phyloP scores from a whole-genome alignment of 30 jellyfish, hydroid and myxozoan species.

The Sanderia malayensis region DNA sequence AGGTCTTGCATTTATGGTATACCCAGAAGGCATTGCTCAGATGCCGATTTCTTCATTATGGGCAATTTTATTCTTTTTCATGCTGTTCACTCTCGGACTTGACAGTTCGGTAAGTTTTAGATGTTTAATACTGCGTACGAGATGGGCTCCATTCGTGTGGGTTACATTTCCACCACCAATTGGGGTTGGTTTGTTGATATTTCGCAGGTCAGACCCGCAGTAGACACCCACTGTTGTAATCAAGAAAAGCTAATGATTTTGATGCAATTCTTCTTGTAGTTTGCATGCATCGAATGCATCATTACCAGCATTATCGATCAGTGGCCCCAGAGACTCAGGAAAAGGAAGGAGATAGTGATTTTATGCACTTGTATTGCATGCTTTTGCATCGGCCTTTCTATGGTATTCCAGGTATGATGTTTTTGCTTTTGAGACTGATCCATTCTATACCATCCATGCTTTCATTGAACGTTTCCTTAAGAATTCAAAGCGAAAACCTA shows the following conservation, averaged over 20 bases:
- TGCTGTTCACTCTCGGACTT: conserved; percentile 62
- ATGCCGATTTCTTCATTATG: conserved; percentile 66
- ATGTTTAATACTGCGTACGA: too few species aligned
- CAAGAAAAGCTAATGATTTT: too few species aligned
- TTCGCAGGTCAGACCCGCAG: too few species aligned
- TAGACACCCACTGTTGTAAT: too few species aligned
- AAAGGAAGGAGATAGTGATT: conserved; percentile 70
- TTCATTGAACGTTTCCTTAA: too few species aligned
- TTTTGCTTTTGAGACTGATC: too few species aligned
- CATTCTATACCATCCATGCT: too few species aligned
- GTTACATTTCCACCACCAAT: too few species aligned
- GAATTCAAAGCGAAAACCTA: too few species aligned
- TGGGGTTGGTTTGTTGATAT: too few species aligned
- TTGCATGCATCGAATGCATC: conserved; percentile 80
- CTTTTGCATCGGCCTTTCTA: conserved; percentile 59
- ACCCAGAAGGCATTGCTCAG: conserved; percentile 67
- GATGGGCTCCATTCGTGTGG: too few species aligned
- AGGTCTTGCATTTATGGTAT: conserved; percentile 71
- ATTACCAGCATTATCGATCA: conserved; percentile 72
- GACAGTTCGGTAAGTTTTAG: conserved; percentile 70
- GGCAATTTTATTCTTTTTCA: conserved; percentile 71
- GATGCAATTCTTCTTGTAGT: conserved; percentile 37
- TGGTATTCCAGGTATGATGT: conserved; percentile 72
- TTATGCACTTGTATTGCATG: conserved; percentile 47
- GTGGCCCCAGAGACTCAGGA: conserved; percentile 57